Evolutionary conservation across 1,140 invertebrate species (phyloP).

Genomic region (Saccostrea glomerata): DNA sequence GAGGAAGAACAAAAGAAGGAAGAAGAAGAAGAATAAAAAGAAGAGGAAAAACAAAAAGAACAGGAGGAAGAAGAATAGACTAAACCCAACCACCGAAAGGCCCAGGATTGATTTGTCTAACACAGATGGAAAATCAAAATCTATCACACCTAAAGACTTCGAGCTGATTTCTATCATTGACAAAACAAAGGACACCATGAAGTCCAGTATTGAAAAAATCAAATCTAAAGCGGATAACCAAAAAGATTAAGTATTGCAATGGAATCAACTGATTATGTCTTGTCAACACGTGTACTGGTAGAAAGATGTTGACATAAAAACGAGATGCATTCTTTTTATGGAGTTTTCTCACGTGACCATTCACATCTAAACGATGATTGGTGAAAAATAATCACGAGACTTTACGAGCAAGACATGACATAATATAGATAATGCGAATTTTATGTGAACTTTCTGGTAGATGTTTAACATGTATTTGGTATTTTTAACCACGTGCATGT

Average conservation of each 20-base stretch:
- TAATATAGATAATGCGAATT: neutral
- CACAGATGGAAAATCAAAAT: conserved; percentile 5
- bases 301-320: neutral
- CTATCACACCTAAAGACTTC: neutral
- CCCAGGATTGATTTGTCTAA: conserved; percentile 30
- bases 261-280: neutral
- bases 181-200: conserved; percentile 33
- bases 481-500: neutral
- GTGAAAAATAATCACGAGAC: neutral
- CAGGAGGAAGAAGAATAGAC: conserved; percentile 21
- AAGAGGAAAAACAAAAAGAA: conserved; percentile 47
- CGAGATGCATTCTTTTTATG: neutral
- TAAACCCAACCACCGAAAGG: neutral
- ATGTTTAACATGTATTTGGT: neutral
- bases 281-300: neutral
- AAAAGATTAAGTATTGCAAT: neutral
- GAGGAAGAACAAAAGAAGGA: conserved; percentile 36
- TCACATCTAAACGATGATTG: neutral
- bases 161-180: conserved; percentile 20
- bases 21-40: conserved; percentile 48
- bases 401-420: neutral
- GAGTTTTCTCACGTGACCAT: neutral
- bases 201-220: conserved; percentile 31
- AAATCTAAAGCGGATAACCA: neutral
- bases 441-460: neutral